Conservation (phyloP, 2,113 vertebrate genomes). For the Podarcis muralis region DNA sequence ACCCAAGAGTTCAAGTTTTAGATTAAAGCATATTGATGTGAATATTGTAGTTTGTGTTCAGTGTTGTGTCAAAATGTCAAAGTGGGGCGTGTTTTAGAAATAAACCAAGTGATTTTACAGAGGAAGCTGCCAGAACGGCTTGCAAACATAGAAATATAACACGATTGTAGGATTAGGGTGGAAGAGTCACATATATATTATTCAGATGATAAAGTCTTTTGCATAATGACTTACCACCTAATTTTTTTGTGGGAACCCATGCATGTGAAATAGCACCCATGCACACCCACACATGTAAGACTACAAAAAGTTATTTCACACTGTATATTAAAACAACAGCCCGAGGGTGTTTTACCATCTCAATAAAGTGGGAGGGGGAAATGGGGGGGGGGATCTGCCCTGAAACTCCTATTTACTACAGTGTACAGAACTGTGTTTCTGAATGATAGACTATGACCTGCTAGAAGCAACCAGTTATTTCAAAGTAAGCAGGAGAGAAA, state of each 20-base stretch:
- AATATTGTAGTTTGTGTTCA: neutral
- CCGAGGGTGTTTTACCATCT: neutral
- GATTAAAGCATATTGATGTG: neutral
- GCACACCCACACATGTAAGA: neutral
- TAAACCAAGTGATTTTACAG: neutral
- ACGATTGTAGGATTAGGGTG: neutral
- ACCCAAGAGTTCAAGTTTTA: neutral
- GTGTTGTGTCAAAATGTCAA: neutral
- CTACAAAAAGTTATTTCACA: neutral
- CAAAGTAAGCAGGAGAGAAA: fast-evolving
- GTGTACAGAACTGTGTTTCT: neutral
- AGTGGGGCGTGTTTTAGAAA: neutral
- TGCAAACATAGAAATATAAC: neutral
- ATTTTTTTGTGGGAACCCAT: neutral
- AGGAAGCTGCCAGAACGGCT: neutral
- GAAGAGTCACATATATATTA: neutral
- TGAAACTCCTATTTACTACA: neutral
- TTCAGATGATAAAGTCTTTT: neutral
- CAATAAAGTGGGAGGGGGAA: neutral
- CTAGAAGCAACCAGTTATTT: neutral
- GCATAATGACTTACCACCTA: neutral
- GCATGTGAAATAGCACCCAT: neutral
- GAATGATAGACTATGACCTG: fast-evolving
- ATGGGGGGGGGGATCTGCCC: neutral
- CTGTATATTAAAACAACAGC: neutral